Base-by-base conservation (phyloP, 2,888 invertebrate species). In the Aphidoletes aphidimyza region DNA sequence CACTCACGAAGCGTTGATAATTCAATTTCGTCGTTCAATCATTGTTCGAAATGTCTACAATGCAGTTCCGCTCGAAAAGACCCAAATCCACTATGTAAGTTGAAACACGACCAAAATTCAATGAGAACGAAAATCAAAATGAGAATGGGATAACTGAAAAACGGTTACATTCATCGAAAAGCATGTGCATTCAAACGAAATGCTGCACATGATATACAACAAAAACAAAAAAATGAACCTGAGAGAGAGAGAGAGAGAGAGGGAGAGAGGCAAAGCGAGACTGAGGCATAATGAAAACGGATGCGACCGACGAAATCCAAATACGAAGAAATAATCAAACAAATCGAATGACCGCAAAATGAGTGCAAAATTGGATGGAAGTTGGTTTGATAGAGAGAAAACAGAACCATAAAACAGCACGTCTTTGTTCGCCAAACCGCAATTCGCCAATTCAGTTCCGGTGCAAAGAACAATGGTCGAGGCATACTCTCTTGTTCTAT, bases 1-100 rank as follows among this genome's bases (percentile, higher is more conserved):
- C 54, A 22, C 17, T 69, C 30, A 26, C 69, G 34, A 30, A 69
- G 34, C 34, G 34, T 69, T 69, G 69, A 69, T 69, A 69, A 69
- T 69, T 69, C 69, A 69, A 69, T 69, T 34, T 69, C 34, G 34
- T 69, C 26, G 26, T 17, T 69, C 69, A 69, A 69, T 69, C 69
- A 30, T 69, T 69, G 69, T 69, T 69, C 34, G 14, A 69, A 30
- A 30, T 69, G 69, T 69, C 30, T 69, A 69, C 69, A 69, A 69
- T 69, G 69, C 69, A 69, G 17, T 69, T 69, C 30, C 69, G 30
- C 14, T 69, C 69, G 34, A 69, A 30, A 9, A 30, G 42, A 14
- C 14, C 42, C 6, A 42, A 42, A 42, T 42, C 42, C n/a, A n/a
- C 42, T 42, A 14, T 42, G 42, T 42, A 42, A 14, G 14, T 42